Base-by-base conservation (phyloP, 1,140 invertebrate genomes). In the Lepidurus packardi region DNA sequence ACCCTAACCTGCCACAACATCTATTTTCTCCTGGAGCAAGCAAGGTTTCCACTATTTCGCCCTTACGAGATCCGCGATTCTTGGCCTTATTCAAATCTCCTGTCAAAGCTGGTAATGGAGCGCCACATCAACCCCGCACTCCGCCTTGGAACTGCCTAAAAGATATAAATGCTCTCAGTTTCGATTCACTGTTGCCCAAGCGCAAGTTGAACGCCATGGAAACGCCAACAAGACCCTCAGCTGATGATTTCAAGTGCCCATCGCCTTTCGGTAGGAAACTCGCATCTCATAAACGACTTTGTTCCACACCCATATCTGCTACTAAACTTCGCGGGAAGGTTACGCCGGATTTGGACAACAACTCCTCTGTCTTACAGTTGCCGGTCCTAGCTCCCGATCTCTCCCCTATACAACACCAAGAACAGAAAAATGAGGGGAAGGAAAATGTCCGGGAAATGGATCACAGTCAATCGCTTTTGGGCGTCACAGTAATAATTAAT, bases 401-500 rank as follows among this genome's bases (percentile, higher is more conserved):
- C 4, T 45, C 34, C 6, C 75, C 24, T 13, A 16, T 43, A 42
- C 43, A 21, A 77, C 24, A 13, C 7, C 41, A 11, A 13, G 4
- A 9, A 1, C n/a, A 5, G n/a, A 44, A 43, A 75, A 16, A 16
- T 16, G 13, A 75, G 16, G 74, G 25, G 16, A 41, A 75, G 16
- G 74, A 43, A 75, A 75, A 75, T 24, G 42, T 43, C 13, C 11
- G 0, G 34, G 41, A 42, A 53, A n/a, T 47, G 9, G 44, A 45
- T 13, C 41, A 45, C 9, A 77, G 21, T 11, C 34, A 77, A 44
- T 45, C 75, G 75, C 75, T 77, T 9, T 77, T 41, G 13, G 44
- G 41, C 4, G 75, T 77, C 8, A 77, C 75, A 10, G 34, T 7
- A 21, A 77, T 77, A 8, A 47, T 77, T 16, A 42, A 77, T 13